Evolutionary conservation across 1,140 invertebrate species (phyloP), one percentile per base, ranked within the genome.

Genomic region (Mylabris phalerata): DNA sequence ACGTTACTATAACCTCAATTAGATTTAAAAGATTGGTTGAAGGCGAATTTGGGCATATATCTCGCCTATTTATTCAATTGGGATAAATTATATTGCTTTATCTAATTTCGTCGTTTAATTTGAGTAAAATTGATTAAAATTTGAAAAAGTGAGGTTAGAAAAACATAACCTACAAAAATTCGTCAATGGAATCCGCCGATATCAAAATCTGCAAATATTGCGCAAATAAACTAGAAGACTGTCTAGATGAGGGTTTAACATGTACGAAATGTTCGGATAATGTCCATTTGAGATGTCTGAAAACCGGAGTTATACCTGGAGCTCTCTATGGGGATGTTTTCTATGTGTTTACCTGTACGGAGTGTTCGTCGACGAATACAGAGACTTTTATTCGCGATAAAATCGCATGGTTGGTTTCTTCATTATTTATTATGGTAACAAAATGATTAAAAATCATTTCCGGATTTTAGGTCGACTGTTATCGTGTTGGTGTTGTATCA

Each of bases 261-360:
- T 85, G 83, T 64, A 67, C 71, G 13, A 66, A 70, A 43, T 88
- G 86, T 65, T 65, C 71, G 1, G 62, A 64, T 60, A 78, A 77
- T 61, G 79, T 88, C 32, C 86, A 88, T 67, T 67, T 84, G 10
- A 72, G 72, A 11, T 89, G 87, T 67, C 71, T 88, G 32, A 76
- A 76, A 58, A 73, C 80, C 38, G 78, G 78, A 9, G 80, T 81
- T 13, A 79, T 83, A 5, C 87, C 87, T 0, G 84, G 82, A 0
- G 79, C 84, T 51, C 76, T 91, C 11, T 67, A 81, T 2, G 86
- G 87, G 24, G 89, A 92, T 77, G 80, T 88, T 7, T 90, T 91
- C 70, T 92, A 88, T 58, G 77, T 82, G 40, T 85, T 88, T 42
- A 82, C 76, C 41, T 92, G 89, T 67, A 66, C 72, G 32, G 77